Evolutionary conservation across 2,113 vertebrate genomes (phyloP), one percentile per base, ranked within the genome.

Genomic region (Scomber colias): DNA sequence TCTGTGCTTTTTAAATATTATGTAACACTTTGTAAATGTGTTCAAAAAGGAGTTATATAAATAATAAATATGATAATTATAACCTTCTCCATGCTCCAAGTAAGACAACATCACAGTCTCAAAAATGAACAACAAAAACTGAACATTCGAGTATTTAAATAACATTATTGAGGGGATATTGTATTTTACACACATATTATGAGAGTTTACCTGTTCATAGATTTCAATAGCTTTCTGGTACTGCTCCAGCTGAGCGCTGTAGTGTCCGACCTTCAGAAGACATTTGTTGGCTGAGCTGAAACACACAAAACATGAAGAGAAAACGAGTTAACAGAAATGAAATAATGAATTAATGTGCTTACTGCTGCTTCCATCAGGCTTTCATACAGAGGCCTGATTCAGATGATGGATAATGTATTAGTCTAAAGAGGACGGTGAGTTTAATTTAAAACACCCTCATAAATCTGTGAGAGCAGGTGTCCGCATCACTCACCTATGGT

Each of bases 141-240:
- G 30, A 24, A 8, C 16, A 8, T 11, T 24, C 8, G 31, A 35
- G 44, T 12, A 15, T 27, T 64, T 48, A 54, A 13, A 7, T 17
- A 16, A 63, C 31, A 44, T 12, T 0, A 5, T 1, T 31, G 11
- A 24, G 16, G 45, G 57, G 48, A 45, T 4, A 4, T 1, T 9
- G n/a, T 30, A 3, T 5, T 19, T 11, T 40, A 8, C 35, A 40
- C 35, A 3, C 24, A 35, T 11, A 51, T 2, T 40, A 40, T 8
- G 9, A 40, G 95, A 95, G 96, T 92, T 46, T 96, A 99, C 98
- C 98, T 99, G 98, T 90, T 99, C 98, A 0, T 97, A 99, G 90
- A 99, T 98, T 86, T 99, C 98, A 0, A 96, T 95, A 0, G 98
- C 98, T 91, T 99, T 99, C 89, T 95, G 97, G 88, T 99, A 99